Conservation (phyloP, 2,797 vertebrate genomes). For the Pelochelys cantorii region DNA sequence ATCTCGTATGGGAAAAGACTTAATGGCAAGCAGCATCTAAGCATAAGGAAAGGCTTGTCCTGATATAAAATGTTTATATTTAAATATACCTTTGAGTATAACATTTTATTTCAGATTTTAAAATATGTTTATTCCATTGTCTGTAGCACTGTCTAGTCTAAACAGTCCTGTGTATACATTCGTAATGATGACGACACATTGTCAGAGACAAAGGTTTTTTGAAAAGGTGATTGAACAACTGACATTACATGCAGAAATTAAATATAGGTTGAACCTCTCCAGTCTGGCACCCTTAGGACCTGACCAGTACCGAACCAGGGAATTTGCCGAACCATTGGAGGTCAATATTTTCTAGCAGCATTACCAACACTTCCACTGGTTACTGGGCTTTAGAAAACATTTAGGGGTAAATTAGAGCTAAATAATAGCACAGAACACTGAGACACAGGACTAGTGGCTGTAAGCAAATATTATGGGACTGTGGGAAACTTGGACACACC, state of each 20-base stretch:
- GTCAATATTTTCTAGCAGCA: no score
- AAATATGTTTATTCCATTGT: not conserved
- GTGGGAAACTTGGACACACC: no score
- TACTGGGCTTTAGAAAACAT: no score
- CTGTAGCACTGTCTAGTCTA: not conserved
- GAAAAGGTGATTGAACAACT: not conserved
- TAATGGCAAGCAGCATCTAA: not conserved
- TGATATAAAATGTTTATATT: not conserved
- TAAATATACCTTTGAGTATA: not conserved
- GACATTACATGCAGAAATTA: not conserved
- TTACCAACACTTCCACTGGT: no score
- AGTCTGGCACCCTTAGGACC: no score
- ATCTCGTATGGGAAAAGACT: not conserved
- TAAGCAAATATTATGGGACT: no score
- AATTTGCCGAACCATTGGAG: no score
- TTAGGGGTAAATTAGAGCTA: no score
- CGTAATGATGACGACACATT: not conserved
- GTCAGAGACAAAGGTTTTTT: not conserved
- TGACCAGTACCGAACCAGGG: no score
- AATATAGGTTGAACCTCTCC: no score
- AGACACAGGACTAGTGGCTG: no score
- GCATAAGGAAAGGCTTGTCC: not conserved
- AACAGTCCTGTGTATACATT: not conserved
- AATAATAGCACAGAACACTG: no score
- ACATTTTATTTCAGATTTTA: not conserved